These are phyloP conservation scores for Athripsodes cinereus DNA, from an alignment of 2,888 invertebrate species.

Conservation along the genomic window DNA sequence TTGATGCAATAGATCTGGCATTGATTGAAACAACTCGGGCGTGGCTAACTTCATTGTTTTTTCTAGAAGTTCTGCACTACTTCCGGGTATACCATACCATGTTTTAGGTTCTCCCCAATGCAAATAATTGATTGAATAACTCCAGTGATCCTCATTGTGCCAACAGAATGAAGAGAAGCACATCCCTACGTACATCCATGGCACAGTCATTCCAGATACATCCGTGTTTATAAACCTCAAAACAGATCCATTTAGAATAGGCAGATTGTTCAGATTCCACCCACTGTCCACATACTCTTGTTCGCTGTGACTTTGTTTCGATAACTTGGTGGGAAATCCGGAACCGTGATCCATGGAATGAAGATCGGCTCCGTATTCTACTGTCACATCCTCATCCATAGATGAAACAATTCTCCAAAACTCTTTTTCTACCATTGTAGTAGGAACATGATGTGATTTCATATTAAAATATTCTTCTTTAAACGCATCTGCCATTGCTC, in stretches of 20 bases:
- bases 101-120: conserved; percentile 81
- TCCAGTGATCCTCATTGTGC: conserved; percentile 84
- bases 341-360: conserved; percentile 72
- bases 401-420: conserved; percentile 72
- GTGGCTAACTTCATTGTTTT: conserved; percentile 63
- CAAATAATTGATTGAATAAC: conserved; percentile 74
- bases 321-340: conserved; percentile 65
- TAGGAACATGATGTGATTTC: conserved; percentile 59
- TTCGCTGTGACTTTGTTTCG: conserved; percentile 55
- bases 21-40: conserved; percentile 66
- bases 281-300: conserved; percentile 60
- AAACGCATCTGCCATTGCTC: conserved; percentile 73
- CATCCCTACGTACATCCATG: conserved; percentile 85
- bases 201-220: conserved; percentile 67
- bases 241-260: conserved; percentile 63
- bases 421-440: conserved; percentile 61
- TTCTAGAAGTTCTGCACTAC: conserved; percentile 63
- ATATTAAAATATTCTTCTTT: conserved; percentile 69
- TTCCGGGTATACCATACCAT: conserved; percentile 75
- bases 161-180: conserved; percentile 78
- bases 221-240: conserved; percentile 68
- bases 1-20: conserved; percentile 72
- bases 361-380: conserved; percentile 75
- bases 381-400: conserved; percentile 66
- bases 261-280: conserved; percentile 75